Conservation (phyloP, 2,888 invertebrate genomes). For the Parnassius orleans region DNA sequence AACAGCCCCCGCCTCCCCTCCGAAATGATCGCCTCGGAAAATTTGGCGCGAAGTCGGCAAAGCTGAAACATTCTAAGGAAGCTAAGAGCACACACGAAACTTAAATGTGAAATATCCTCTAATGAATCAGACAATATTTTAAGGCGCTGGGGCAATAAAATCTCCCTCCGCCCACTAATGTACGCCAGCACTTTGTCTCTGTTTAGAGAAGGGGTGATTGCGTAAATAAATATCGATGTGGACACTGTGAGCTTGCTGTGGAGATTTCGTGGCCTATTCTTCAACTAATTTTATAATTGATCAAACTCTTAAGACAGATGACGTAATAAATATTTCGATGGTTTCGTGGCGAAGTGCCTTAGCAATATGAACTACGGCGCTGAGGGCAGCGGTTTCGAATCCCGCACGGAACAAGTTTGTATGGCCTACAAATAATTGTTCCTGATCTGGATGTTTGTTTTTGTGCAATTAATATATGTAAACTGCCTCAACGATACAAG, state of each 20-base stretch:
- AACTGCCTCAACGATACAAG: too few relatives aligned
- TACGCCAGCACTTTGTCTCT: conserved; percentile 75
- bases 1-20: conserved; percentile 43
- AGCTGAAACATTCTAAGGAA: conserved; percentile 55
- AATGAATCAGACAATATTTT: conserved; percentile 82
- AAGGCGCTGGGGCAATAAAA: conserved; percentile 79
- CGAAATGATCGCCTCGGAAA: conserved; percentile 66
- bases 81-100: conserved; percentile 71
- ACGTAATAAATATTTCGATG: too few relatives aligned
- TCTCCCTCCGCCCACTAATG: conserved; percentile 72
- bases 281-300: not conserved
- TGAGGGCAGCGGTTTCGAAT: too few relatives aligned
- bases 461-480: too few relatives aligned
- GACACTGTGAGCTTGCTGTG: conserved; percentile 43
- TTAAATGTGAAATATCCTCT: conserved; percentile 80
- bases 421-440: too few relatives aligned
- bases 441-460: too few relatives aligned
- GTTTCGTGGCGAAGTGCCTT: too few relatives aligned
- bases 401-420: too few relatives aligned
- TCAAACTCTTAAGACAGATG: not conserved
- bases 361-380: too few relatives aligned
- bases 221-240: conserved; percentile 75
- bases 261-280: conserved; percentile 14
- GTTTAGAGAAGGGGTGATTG: conserved; percentile 66
- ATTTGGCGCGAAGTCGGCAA: conserved; percentile 58